Conservation (phyloP, 2,797 vertebrate genomes). For the Glyptemys insculpta region DNA sequence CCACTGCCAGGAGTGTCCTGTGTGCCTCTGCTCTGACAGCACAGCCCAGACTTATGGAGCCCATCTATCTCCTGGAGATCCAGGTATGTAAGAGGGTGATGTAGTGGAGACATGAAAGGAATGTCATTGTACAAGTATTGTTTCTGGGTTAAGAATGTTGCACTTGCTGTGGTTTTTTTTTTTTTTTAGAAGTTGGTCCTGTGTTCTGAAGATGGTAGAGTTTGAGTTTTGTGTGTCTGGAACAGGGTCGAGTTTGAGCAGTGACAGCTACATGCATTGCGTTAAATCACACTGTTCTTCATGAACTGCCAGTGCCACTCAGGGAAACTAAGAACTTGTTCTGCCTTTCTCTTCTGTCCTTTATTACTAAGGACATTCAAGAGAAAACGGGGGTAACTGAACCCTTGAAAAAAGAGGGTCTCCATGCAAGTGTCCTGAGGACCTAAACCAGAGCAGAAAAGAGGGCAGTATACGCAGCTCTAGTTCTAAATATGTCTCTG, state of each 20-base stretch:
- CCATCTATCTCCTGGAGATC: conserved; percentile 68
- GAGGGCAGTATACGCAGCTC: background rate
- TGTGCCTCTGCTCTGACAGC: conserved; percentile 38
- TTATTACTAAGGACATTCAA: background rate
- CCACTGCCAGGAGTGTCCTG: conserved; percentile 51
- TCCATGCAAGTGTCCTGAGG: background rate
- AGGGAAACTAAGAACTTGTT: background rate
- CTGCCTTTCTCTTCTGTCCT: background rate
- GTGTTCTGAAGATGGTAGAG: background rate
- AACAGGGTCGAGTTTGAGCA: background rate
- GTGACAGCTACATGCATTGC: background rate
- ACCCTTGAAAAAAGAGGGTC: background rate
- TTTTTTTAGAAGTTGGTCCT: background rate
- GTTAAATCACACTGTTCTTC: background rate
- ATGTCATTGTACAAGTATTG: accelerated
- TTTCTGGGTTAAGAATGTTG: background rate
- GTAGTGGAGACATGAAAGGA: accelerated
- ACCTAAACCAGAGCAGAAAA: background rate
- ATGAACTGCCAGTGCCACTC: background rate
- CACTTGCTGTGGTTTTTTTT: background rate
- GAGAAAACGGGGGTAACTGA: background rate
- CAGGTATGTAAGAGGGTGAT: background rate
- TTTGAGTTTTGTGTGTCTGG: background rate
- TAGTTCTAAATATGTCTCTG: background rate
- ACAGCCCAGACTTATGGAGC: conserved; percentile 65